Evolutionary conservation across 1,140 invertebrate genomes (phyloP).

Genomic region (Drosophila lini): DNA sequence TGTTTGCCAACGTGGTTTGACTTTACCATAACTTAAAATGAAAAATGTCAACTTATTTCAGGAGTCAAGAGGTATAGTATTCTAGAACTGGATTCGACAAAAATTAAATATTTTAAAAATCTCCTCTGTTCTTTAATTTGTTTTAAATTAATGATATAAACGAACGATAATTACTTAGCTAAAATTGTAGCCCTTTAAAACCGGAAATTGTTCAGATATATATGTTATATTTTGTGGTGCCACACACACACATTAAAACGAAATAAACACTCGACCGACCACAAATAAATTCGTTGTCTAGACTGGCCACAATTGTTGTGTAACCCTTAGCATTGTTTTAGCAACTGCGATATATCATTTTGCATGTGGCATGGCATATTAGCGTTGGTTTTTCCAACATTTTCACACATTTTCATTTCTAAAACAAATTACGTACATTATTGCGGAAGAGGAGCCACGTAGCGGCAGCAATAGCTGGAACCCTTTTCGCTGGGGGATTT

Average conservation of each 20-base stretch:
- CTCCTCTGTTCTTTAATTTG: background rate
- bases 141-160: background rate
- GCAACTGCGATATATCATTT: constrained; percentile 61
- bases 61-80: background rate
- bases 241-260: constrained; percentile 4
- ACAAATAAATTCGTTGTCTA: constrained; percentile 41
- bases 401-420: constrained; percentile 62
- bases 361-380: constrained; percentile 56
- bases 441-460: constrained; percentile 44
- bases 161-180: background rate
- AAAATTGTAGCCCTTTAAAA: background rate
- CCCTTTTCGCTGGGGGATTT: constrained; percentile 53
- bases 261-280: constrained; percentile 34
- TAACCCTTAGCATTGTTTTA: constrained; percentile 40
- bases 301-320: constrained; percentile 44
- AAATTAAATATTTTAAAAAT: background rate
- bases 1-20: constrained; percentile 5
- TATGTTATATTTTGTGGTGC: constrained; percentile 14
- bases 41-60: background rate
- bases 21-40: constrained; percentile 14
- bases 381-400: constrained; percentile 57
- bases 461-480: constrained; percentile 47
- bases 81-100: no score
- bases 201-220: background rate
- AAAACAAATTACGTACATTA: constrained; percentile 67